Conservation (phyloP, 2,888 invertebrate species). For the Serrognathus titanus region DNA sequence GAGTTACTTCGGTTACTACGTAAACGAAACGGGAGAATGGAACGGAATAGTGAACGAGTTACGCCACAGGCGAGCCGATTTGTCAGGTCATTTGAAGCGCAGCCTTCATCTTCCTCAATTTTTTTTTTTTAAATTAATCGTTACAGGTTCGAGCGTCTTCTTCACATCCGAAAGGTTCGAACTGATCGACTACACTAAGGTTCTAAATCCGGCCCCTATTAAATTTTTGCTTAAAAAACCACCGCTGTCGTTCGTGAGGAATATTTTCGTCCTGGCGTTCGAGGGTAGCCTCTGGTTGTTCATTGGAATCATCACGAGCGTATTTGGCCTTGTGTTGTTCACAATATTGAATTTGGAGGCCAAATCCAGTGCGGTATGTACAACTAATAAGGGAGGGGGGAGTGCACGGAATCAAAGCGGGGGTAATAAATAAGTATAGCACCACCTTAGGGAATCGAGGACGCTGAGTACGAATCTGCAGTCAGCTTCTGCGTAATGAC, state of each 20-base stretch:
- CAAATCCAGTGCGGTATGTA: background rate
- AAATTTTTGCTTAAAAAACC: constrained; percentile 50
- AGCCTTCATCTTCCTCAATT: background rate
- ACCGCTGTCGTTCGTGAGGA: constrained; percentile 49
- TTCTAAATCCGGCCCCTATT: constrained; percentile 25
- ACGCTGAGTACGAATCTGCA: too few relatives aligned
- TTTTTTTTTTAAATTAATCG: too few relatives aligned
- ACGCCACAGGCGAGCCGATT: background rate
- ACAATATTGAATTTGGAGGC: constrained; percentile 43
- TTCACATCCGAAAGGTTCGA: constrained; percentile 24
- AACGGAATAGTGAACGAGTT: constrained; percentile 4
- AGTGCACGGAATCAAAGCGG: background rate
- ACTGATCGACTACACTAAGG: constrained; percentile 27
- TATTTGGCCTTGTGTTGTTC: constrained; percentile 36
- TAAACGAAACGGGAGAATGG: constrained; percentile 3
- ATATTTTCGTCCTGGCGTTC: constrained; percentile 51
- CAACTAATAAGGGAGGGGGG: background rate
- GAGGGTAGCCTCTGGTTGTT: constrained; percentile 48
- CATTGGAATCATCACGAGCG: constrained; percentile 34
- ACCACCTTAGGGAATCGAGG: too few relatives aligned
- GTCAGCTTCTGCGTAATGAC: too few relatives aligned
- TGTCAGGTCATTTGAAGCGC: background rate
- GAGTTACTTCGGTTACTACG: constrained; percentile 3
- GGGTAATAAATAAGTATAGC: too few relatives aligned
- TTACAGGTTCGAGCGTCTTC: constrained; percentile 20